These are phyloP conservation scores for Thelaira solivaga DNA, from an alignment of 2,888 invertebrate genomes.

Conservation along the genomic window DNA sequence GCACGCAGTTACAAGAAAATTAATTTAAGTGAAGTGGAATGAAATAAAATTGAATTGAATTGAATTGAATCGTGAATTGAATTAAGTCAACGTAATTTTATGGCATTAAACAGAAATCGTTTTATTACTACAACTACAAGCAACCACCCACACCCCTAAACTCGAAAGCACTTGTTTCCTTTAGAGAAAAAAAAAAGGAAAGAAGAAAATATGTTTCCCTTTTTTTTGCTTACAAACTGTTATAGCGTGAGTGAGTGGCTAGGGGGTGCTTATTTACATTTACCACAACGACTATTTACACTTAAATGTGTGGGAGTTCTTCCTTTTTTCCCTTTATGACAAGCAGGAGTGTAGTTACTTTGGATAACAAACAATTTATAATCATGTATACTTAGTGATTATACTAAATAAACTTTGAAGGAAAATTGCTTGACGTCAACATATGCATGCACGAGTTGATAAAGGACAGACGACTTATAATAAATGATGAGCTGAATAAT, in stretches of 20 bases:
- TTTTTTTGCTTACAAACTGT: neutral
- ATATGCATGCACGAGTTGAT: constrained; percentile 22
- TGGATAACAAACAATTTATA: constrained; percentile 60
- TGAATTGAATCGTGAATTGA: constrained; percentile 61
- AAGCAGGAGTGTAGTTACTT: too few species aligned
- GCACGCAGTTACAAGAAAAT: constrained; percentile 45
- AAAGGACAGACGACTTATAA: constrained; percentile 22
- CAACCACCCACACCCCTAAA: neutral
- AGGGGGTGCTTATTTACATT: constrained; percentile 33
- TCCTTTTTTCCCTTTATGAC: neutral
- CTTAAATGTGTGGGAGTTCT: constrained; percentile 50
- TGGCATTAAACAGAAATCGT: constrained; percentile 61
- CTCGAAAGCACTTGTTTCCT: neutral
- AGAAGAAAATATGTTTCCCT: constrained; percentile 5
- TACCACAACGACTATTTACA: constrained; percentile 28
- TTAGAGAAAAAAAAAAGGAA: neutral
- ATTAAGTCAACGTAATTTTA: constrained; percentile 62
- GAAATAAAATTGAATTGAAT: constrained; percentile 48
- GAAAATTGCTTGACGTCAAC: constrained; percentile 59
- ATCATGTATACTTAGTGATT: constrained; percentile 61
- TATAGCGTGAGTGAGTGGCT: neutral
- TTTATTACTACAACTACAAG: constrained; percentile 51
- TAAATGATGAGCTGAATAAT: constrained; percentile 37
- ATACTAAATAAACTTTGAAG: constrained; percentile 59
- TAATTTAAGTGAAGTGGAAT: constrained; percentile 54